Evolutionary conservation across 2,113 vertebrate genomes (phyloP), one percentile per base, ranked within the genome.

Genomic region (Cranoglanis bouderius): DNA sequence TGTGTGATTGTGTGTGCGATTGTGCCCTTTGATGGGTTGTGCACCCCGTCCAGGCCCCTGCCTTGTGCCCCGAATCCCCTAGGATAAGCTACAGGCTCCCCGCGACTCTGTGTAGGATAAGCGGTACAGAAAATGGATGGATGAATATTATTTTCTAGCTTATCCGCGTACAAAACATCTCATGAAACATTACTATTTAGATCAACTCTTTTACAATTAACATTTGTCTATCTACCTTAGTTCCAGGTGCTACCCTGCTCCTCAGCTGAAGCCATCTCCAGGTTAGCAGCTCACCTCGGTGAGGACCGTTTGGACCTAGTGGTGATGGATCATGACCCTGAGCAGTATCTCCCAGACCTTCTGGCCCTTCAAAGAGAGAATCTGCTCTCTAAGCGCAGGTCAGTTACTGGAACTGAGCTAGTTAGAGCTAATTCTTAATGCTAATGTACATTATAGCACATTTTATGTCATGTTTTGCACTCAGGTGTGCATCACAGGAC

Each of bases 261-360:
- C 75, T 95, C 94, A 2, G 80, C 90, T 1, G 91, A 94, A 21
- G 94, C 92, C 89, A 94, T 95, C 85, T 86, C 90, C 18, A 82
- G 59, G 0, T 38, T 95, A 84, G 32, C 0, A 5, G 32, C 85
- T 0, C 40, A 61, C 16, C 83, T 93, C 6, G 88, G 90, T 21
- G 43, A 89, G 0, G 61, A 72, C 10, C 82, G 74, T 0, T 82
- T 95, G 59, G 74, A 88, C 70, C 90, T 96, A 82, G 91, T 95
- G 43, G 87, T 96, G 61, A 95, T 96, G 94, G 94, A 95, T 88
- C 94, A 95, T 0, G 85, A 94, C 53, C 92, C 91, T 19, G 87
- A 88, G 51, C 91, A 90, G 82, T 94, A 95, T 89, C 93, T 96
- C 6, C 43, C 87, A 21, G 94, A 95, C 83, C 91, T 96, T 75